Evolutionary conservation across 2,888 invertebrate species (phyloP).

Genomic region (Zaprionus obscuricornis): DNA sequence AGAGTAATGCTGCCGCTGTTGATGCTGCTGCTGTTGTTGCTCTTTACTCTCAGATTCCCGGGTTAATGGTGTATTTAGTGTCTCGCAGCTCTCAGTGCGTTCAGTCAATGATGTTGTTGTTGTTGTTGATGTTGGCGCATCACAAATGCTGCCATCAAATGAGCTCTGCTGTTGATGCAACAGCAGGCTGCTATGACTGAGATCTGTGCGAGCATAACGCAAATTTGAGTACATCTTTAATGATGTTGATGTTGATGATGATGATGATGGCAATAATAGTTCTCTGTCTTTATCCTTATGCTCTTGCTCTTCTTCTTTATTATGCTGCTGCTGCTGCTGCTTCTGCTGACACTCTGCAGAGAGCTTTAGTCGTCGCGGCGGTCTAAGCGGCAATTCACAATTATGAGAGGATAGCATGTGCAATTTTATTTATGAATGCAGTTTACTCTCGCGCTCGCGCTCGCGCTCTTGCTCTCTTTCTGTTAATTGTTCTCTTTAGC

Average conservation of each 20-base stretch:
- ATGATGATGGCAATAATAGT: constrained; percentile 32
- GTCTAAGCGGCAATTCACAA: constrained; percentile 53
- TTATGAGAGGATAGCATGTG: constrained; percentile 50
- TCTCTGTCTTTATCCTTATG: constrained; percentile 20
- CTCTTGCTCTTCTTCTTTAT: constrained; percentile 15
- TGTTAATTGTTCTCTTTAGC: background rate
- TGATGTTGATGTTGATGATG: constrained; percentile 24
- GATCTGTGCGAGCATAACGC: constrained; percentile 82
- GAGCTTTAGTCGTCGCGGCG: constrained; percentile 51
- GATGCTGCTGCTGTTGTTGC: constrained; percentile 24
- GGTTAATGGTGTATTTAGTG: constrained; percentile 53
- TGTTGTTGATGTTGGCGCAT: constrained; percentile 39
- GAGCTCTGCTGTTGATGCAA: constrained; percentile 78
- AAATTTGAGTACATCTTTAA: constrained; percentile 79
- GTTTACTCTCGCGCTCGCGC: background rate
- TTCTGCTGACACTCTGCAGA: constrained; percentile 18
- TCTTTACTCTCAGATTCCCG: constrained; percentile 31
- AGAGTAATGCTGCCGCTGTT: background rate
- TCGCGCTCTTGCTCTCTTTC: background rate
- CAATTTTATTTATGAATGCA: constrained; percentile 10
- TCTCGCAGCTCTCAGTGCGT: constrained; percentile 71
- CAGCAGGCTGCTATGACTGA: constrained; percentile 81
- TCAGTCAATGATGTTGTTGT: no score
- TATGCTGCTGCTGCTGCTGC: constrained; percentile 23
- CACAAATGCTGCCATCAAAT: constrained; percentile 56